Evolutionary conservation across 1,140 invertebrate species (phyloP).

Genomic region (Zaprionus vittiger): DNA sequence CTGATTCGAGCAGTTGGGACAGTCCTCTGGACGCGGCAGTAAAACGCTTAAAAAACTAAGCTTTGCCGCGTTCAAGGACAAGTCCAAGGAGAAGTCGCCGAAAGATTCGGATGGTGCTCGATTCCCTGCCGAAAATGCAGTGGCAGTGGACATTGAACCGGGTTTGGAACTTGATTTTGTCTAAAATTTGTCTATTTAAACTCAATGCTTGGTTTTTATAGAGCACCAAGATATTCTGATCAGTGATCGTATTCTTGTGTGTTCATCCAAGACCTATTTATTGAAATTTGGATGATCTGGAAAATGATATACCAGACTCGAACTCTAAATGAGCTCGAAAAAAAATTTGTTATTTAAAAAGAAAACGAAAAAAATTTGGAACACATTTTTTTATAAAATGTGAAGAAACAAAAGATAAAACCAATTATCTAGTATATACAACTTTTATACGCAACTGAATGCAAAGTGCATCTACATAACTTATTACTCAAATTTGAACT

Average conservation of each 20-base stretch:
- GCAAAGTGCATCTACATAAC: slow-evolving; percentile 53
- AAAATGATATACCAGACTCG: slow-evolving; percentile 26
- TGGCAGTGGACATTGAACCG: slow-evolving; percentile 81
- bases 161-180: slow-evolving; percentile 82
- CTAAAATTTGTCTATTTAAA: slow-evolving; percentile 43
- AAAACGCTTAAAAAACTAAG: slow-evolving; percentile 67
- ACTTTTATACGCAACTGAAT: slow-evolving; percentile 73
- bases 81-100: slow-evolving; percentile 70
- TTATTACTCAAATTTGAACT: slow-evolving; percentile 76
- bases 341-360: slow-evolving; percentile 70
- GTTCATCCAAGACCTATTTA: slow-evolving; percentile 25
- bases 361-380: slow-evolving; percentile 55
- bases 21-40: slow-evolving; percentile 74
- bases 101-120: slow-evolving; percentile 55
- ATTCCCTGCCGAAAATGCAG: slow-evolving; percentile 65
- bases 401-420: slow-evolving; percentile 41
- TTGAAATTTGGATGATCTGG: slow-evolving; percentile 44
- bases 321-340: slow-evolving; percentile 26
- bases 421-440: slow-evolving; percentile 65
- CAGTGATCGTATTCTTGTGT: slow-evolving; percentile 13
- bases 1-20: slow-evolving; percentile 84
- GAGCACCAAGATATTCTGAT: slow-evolving; percentile 15
- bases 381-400: slow-evolving; percentile 62
- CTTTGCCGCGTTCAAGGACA: slow-evolving; percentile 75
- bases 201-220: slow-evolving; percentile 58